These are phyloP conservation scores for Arrhamphus sclerolepis DNA, from an alignment of 2,797 vertebrate species.

Conservation along the genomic window DNA sequence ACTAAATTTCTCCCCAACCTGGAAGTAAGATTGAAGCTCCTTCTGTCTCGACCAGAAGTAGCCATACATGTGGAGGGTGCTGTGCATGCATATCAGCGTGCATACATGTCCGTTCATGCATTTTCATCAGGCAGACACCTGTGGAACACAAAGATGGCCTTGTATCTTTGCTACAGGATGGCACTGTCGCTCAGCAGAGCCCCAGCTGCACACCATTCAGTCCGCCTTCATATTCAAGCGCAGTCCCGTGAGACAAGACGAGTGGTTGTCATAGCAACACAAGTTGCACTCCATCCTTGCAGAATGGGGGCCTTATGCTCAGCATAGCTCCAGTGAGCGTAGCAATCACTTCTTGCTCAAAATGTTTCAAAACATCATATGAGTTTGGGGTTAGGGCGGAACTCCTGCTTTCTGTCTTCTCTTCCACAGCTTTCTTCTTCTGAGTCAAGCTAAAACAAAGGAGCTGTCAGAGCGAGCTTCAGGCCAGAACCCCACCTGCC, in stretches of 20 bases:
- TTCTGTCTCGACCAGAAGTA: neutral
- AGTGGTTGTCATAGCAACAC: constrained; percentile 46
- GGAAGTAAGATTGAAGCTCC: constrained; percentile 2
- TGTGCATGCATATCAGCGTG: constrained; percentile 14
- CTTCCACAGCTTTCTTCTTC: no score
- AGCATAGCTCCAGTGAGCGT: neutral
- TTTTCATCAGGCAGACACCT: constrained; percentile 65
- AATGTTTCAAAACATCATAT: no score
- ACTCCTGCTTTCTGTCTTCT: no score
- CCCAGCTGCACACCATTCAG: constrained; percentile 69
- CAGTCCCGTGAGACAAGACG: constrained; percentile 20
- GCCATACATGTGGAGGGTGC: neutral
- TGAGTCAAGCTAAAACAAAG: no score
- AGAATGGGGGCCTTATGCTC: neutral
- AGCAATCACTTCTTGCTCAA: no score
- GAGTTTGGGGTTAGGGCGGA: no score
- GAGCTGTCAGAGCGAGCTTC: no score
- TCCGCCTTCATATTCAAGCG: constrained; percentile 27
- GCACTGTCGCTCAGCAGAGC: constrained; percentile 58
- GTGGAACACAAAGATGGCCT: constrained; percentile 71
- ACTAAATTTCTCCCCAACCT: no score
- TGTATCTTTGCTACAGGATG: constrained; percentile 47
- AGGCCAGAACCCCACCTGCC: no score
- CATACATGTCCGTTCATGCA: constrained; percentile 14
- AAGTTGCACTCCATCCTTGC: neutral